A percentile compares a stretch with the other conserved stretches of the same genome.
These are phyloP conservation scores for Rhagium mordax DNA, from an alignment of 2,888 invertebrate genomes.

Conservation along the genomic window DNA sequence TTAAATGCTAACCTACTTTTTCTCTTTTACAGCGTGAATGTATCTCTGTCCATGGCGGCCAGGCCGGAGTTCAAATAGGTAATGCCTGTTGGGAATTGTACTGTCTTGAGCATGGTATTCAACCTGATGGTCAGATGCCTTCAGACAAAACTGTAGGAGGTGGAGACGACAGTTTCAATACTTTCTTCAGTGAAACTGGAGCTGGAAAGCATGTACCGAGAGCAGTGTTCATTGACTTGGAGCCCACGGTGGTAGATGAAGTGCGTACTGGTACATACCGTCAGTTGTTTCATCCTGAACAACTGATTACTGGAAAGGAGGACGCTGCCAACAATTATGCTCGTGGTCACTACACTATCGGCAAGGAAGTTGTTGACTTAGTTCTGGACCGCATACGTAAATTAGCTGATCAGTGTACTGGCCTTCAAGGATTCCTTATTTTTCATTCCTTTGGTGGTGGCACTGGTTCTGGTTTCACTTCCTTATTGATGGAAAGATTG, in stretches of 20 bases:
- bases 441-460: neutral
- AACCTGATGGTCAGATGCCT: constrained; percentile 7
- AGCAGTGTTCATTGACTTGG: neutral
- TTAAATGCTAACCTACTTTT: neutral
- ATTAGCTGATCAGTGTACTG: constrained; percentile 1
- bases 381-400: neutral
- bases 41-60: neutral
- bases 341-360: neutral
- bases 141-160: constrained; percentile 4
- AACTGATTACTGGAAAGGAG: neutral
- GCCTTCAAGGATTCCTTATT: neutral
- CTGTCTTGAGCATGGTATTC: neutral
- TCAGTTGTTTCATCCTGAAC: constrained; percentile 1
- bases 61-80: neutral
- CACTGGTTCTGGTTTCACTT: constrained; percentile 7
- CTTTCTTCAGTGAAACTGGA: constrained; percentile 4
- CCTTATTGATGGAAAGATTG: constrained; percentile 1
- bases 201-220: constrained; percentile 7
- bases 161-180: neutral
- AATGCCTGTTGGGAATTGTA: constrained; percentile 10
- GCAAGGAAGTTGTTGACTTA: neutral
- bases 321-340: neutral
- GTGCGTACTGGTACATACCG: constrained; percentile 2
- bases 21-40: neutral
- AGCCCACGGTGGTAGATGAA: constrained; percentile 1